A percentile compares a stretch with the other conserved stretches of the same genome.
phyloP scores from a whole-genome alignment of 2,888 invertebrate species.

The Dasysyrphus albostriatus region DNA sequence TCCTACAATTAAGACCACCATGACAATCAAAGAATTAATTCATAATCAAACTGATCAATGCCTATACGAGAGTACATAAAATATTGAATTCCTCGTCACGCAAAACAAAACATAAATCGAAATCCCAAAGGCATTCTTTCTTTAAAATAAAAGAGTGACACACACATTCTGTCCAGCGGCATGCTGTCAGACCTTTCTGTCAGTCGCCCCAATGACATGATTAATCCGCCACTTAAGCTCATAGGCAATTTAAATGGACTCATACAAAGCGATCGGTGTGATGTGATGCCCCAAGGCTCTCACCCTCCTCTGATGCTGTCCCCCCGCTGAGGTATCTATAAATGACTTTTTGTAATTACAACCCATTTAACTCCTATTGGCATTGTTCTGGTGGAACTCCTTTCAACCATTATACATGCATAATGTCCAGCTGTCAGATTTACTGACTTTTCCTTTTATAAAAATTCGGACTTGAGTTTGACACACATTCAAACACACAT shows the following conservation, averaged over 20 bases:
- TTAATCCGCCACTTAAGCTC: constrained; percentile 74
- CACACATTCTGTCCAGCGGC: constrained; percentile 20
- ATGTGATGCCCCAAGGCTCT: constrained; percentile 2
- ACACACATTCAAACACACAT: constrained; percentile 29
- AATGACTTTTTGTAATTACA: constrained; percentile 65
- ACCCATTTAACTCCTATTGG: constrained; percentile 68
- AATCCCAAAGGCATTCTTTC: constrained; percentile 60
- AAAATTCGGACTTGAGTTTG: constrained; percentile 30
- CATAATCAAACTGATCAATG: constrained; percentile 55
- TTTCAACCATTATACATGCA: constrained; percentile 72
- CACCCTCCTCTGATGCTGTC: background rate
- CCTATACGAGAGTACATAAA: too few relatives aligned
- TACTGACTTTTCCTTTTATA: constrained; percentile 45
- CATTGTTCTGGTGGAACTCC: constrained; percentile 72
- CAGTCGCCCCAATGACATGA: constrained; percentile 64
- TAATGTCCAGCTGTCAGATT: constrained; percentile 72
- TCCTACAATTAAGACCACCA: constrained; percentile 72
- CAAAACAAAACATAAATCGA: constrained; percentile 35
- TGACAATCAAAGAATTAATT: constrained; percentile 58
- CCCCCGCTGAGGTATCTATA: background rate
- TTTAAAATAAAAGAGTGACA: background rate
- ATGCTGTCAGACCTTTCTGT: constrained; percentile 50
- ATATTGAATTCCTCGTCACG: constrained; percentile 48
- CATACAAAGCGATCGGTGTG: background rate
- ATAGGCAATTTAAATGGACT: constrained; percentile 66